Percentiles rank a stretch among this genome's conserved stretches.
Conservation (phyloP, 2,888 invertebrate genomes). For the Stomorhina lunata region DNA sequence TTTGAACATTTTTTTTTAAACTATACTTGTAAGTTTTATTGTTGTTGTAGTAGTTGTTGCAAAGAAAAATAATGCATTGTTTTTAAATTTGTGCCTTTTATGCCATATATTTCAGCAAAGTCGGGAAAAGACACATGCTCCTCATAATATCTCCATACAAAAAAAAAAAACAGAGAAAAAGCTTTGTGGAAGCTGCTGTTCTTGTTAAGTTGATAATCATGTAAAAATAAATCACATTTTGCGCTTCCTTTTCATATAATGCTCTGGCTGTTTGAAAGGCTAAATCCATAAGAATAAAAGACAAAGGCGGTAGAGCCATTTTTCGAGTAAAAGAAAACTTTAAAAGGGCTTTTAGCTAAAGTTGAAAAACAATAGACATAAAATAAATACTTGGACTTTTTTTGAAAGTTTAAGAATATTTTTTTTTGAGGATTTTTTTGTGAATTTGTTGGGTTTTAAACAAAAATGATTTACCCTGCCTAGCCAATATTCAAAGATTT, state of each 20-base stretch:
- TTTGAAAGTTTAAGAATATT: background rate
- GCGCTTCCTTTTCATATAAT: slow-evolving; percentile 70
- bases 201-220: slow-evolving; percentile 78
- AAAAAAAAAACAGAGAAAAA: background rate
- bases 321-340: slow-evolving; percentile 2
- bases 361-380: slow-evolving; percentile 44
- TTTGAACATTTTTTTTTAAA: slow-evolving; percentile 1
- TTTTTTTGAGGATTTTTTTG: no score
- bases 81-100: slow-evolving; percentile 9
- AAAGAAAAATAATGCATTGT: slow-evolving; percentile 50
- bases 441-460: background rate
- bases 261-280: slow-evolving; percentile 69
- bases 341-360: slow-evolving; percentile 45
- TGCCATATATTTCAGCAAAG: slow-evolving; percentile 11
- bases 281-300: background rate
- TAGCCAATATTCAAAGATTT: no score
- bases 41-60: background rate
- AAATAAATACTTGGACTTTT: slow-evolving; percentile 49
- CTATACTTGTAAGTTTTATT: slow-evolving; percentile 18
- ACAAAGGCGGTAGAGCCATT: slow-evolving; percentile 42
- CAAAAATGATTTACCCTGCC: slow-evolving; percentile 33
- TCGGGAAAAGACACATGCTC: slow-evolving; percentile 21
- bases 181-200: slow-evolving; percentile 56
- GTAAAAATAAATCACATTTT: slow-evolving; percentile 79
- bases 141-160: background rate